These are phyloP conservation scores for Drosophila pseudotalamancana DNA, from an alignment of 2,888 invertebrate species.

Conservation along the genomic window DNA sequence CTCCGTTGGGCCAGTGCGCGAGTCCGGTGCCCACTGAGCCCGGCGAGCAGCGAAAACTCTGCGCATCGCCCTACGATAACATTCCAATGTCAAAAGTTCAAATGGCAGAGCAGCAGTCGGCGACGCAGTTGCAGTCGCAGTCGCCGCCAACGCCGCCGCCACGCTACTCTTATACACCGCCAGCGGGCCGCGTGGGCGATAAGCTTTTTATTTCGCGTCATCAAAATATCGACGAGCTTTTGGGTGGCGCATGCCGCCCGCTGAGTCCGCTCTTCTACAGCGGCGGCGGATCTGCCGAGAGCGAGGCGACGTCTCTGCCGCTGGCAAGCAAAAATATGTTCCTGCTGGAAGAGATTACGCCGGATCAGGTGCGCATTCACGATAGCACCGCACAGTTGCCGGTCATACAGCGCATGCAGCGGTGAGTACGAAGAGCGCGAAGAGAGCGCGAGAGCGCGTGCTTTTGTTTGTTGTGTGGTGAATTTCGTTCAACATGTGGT, in stretches of 20 bases:
- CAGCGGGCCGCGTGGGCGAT: slow-evolving; percentile 60
- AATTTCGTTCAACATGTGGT: slow-evolving; percentile 69
- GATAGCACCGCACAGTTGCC: slow-evolving; percentile 90
- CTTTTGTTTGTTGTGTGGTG: slow-evolving; percentile 60
- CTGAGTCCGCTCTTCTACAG: slow-evolving; percentile 87
- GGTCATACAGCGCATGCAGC: slow-evolving; percentile 87
- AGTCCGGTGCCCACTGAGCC: slow-evolving; percentile 87
- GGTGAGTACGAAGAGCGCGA: slow-evolving; percentile 83
- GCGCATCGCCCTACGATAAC: slow-evolving; percentile 90
- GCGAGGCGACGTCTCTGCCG: slow-evolving; percentile 80
- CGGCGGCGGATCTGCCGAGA: slow-evolving; percentile 82
- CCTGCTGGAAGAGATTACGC: slow-evolving; percentile 88
- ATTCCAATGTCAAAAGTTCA: slow-evolving; percentile 84
- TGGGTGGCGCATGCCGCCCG: slow-evolving; percentile 87
- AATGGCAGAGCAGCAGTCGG: slow-evolving; percentile 45
- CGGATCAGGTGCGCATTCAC: slow-evolving; percentile 91
- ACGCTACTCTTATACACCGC: slow-evolving; percentile 52
- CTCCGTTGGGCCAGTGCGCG: slow-evolving; percentile 89
- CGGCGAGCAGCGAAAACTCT: slow-evolving; percentile 72
- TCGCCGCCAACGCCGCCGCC: slow-evolving; percentile 46
- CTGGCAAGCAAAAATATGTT: slow-evolving; percentile 71
- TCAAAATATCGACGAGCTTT: slow-evolving; percentile 94
- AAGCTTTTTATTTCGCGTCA: slow-evolving; percentile 92
- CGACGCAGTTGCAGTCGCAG: slow-evolving; percentile 28
- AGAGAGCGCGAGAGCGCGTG: slow-evolving; percentile 19